Conservation (phyloP, 1,140 invertebrate genomes). For the Paraescarpia echinospica region DNA sequence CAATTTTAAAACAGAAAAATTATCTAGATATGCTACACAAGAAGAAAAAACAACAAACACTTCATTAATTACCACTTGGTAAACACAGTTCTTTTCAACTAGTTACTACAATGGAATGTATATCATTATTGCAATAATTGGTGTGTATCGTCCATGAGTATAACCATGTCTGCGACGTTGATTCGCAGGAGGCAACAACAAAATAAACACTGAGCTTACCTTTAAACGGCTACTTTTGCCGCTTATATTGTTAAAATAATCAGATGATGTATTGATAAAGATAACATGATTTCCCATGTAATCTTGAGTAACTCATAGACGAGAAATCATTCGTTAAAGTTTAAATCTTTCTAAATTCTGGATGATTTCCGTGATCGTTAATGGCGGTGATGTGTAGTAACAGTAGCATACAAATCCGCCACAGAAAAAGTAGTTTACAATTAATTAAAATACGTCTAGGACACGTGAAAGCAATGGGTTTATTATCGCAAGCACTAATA, state of each 20-base stretch:
- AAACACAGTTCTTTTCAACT: not conserved
- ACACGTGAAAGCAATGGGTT: not conserved
- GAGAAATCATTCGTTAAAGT: not conserved
- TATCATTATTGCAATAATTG: not conserved
- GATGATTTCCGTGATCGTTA: not conserved
- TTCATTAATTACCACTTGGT: not conserved
- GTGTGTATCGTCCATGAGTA: not conserved
- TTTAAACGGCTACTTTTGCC: not conserved
- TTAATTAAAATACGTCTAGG: not conserved
- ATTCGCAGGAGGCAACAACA: not conserved
- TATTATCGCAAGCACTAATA: not conserved
- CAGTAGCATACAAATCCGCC: not conserved
- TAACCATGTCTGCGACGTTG: not conserved
- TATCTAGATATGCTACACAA: not conserved
- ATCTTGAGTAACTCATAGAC: not conserved
- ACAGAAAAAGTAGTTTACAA: not conserved
- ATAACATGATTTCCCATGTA: not conserved
- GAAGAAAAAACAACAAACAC: not conserved
- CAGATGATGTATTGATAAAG: not conserved
- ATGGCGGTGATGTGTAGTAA: constrained; percentile 4
- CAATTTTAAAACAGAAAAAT: not conserved
- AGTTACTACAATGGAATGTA: not conserved
- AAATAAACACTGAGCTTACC: not conserved
- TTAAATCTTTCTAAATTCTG: not conserved
- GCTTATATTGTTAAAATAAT: not conserved